phyloP scores from a whole-genome alignment of 2,888 invertebrate genomes.

The Drepana falcataria region DNA sequence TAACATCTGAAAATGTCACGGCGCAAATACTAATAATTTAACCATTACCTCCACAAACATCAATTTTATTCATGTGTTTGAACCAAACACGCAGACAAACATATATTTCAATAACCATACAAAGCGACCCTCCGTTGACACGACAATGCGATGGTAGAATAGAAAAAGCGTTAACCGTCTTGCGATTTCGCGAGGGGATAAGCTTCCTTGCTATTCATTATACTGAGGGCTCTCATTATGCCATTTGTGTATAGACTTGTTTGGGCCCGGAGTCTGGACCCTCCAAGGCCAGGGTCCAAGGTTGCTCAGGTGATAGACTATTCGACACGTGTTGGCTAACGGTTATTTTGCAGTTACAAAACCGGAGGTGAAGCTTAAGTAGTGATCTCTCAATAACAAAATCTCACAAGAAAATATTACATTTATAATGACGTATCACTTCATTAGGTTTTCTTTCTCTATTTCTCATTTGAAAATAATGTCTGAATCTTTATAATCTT shows the following conservation, averaged over 20 bases:
- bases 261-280: slow-evolving; percentile 8
- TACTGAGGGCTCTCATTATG: background rate
- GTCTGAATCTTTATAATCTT: too few species aligned
- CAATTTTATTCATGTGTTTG: too few species aligned
- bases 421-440: too few species aligned
- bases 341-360: slow-evolving; percentile 13
- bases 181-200: slow-evolving; percentile 7
- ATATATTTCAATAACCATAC: background rate
- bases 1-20: too few species aligned
- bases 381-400: too few species aligned
- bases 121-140: background rate
- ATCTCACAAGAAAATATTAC: too few species aligned
- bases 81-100: background rate
- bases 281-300: background rate
- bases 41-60: too few species aligned
- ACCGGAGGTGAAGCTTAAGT: too few species aligned
- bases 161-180: background rate
- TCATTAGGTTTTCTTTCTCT: too few species aligned
- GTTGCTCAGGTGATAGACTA: background rate
- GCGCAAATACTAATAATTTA: too few species aligned
- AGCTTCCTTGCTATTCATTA: slow-evolving; percentile 11
- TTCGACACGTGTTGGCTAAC: slow-evolving; percentile 22
- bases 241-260: background rate
- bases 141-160: background rate
- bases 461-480: too few species aligned